Base-by-base conservation (phyloP, 1,140 invertebrate genomes). In the Dufourea novaeangliae region DNA sequence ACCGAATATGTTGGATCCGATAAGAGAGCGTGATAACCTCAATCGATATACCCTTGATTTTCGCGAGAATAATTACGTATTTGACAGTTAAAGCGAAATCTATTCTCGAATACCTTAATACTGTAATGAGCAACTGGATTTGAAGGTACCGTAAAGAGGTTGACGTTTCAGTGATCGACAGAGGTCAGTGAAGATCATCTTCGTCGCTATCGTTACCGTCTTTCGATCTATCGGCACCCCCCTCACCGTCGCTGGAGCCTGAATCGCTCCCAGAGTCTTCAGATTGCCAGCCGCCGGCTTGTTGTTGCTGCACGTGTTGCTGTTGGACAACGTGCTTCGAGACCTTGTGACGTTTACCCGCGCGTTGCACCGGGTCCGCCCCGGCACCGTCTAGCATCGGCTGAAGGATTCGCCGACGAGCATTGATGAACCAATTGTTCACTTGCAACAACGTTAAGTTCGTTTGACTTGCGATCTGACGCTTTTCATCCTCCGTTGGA, bases 341-440 rank as follows among this genome's bases (percentile, higher is more conserved):
- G 2, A 85, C 80, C 52, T 91, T 92, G 70, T 91, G 89, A 63
- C 90, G 87, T 82, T 91, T 92, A 0, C 87, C 89, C 3, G 86
- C 86, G 5, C 91, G 89, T 8, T 89, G 85, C 62, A 88, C 78
- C 39, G 85, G 78, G 39, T 88, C 91, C 0, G 91, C 90, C 5
- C 90, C 88, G 2, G 91, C 91, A 4, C 91, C 94, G 86, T 97
- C 98, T n/a, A 98, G 92, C 97, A 98, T 98, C 3, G 97, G 97
- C 86, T 98, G 98, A 20, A 99, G 93, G 83, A 99, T 99, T 67
- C 98, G 94, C 81, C 98, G 94, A 59, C 98, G 93, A 1, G 98
- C 98, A 93, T 99, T 99, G 84, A 99, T 98, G 90, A 98, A 98
- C 97, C 97, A 98, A 88, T 96, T 97, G 90, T 97, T 97, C 29